Evolutionary conservation across 2,888 invertebrate genomes (phyloP).

Genomic region (Fissipunctia ypsillon): DNA sequence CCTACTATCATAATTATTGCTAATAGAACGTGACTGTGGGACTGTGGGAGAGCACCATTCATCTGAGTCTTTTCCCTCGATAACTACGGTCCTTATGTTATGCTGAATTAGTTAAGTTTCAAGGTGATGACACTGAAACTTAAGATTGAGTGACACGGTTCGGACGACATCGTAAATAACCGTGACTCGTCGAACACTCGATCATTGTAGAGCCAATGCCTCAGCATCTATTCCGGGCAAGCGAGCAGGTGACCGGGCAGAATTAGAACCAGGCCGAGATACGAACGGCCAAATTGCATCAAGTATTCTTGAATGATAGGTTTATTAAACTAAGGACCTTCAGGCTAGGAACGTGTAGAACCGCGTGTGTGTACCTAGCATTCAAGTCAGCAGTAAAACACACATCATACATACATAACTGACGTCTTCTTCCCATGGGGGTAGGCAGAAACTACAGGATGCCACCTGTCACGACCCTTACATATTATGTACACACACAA

Average conservation of each 20-base stretch:
- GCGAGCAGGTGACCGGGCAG: constrained; percentile 50
- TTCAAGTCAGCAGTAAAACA: not conserved
- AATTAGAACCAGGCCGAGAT: constrained; percentile 46
- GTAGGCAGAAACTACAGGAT: not conserved
- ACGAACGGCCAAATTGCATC: constrained; percentile 27
- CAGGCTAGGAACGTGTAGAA: too few relatives aligned
- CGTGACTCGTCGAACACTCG: constrained; percentile 37
- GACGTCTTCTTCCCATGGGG: too few relatives aligned
- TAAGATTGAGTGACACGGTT: constrained; percentile 35
- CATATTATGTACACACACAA: not conserved
- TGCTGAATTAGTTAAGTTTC: not conserved
- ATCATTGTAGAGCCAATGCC: constrained; percentile 31
- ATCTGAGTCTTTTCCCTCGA: not conserved
- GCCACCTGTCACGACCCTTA: not conserved
- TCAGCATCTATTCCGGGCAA: constrained; percentile 54
- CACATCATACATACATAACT: not conserved
- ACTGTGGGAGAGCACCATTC: too few relatives aligned
- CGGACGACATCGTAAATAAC: constrained; percentile 48
- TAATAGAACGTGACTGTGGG: not conserved
- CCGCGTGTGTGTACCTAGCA: not conserved
- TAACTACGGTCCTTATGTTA: not conserved
- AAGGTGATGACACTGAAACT: constrained; percentile 25
- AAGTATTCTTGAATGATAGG: constrained; percentile 10
- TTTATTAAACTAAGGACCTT: not conserved
- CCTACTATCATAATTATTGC: not conserved